Base-by-base conservation (phyloP, 2,888 invertebrate species). In the Papilio gigon region DNA sequence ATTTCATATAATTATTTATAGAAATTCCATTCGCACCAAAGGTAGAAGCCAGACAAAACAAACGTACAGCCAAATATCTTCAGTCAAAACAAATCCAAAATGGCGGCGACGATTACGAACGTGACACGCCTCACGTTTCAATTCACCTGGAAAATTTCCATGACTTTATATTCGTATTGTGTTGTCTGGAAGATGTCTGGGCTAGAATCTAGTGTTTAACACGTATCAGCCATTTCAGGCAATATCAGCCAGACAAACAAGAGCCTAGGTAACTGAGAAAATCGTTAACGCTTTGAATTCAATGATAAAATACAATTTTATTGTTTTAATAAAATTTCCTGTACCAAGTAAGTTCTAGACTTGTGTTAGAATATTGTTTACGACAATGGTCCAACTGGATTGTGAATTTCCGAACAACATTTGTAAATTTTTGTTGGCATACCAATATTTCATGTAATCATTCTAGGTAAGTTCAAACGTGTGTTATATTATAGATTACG, bases 131-230 rank as follows among this genome's bases (percentile, higher is more conserved):
- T n/a, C 56, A 27, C 20, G 53, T 56, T 22, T 11, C 42, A 22
- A 12, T 65, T 6, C 20, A 58, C 33, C 44, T 59, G 58, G 42
- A 25, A 44, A 42, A 35, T 65, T 65, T 42, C 65, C 42, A 64
- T 12, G 20, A 25, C 30, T n/a, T 20, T 22, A 53, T 27, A 47
- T 17, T 40, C n/a, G 37, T 17, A 8, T 25, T 30, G 30, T 20
- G 8, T 9, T 9, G 65, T 65, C 65, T 59, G 59, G 30, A 20
- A 59, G 42, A 59, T 35, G 65, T 65, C 65, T 65, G 59, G 59
- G 59, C 65, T 56, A 30, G n/a, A 56, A 27, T 56, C 30, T 56
- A 30, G 50, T 12, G 22, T 50, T 56, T 25, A 25, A n/a, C 33
- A n/a, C 2, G 17, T 8, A 56, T 4, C 25, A 14, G 25, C 11